Base-by-base conservation (phyloP, 2,888 invertebrate species). In the Oscheius myriophilus region DNA sequence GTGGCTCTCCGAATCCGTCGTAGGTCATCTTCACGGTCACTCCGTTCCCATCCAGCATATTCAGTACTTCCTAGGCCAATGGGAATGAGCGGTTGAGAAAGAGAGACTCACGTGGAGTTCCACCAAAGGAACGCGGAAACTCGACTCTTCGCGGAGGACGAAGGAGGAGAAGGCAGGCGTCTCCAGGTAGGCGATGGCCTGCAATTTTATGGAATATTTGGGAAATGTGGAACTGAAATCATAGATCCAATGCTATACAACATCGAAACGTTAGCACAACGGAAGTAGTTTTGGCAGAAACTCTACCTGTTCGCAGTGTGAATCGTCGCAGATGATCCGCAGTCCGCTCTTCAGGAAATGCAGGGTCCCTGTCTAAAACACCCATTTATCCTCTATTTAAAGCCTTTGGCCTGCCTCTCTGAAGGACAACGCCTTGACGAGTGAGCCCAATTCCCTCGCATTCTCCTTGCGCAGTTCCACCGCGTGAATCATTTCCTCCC, bases 381-480 rank as follows among this genome's bases (percentile, higher is more conserved):
- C 58, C n/a, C 39, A 49, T n/a, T 12, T 49, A 18, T 58, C 41
- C 14, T 7, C 18, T 42, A 25, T 41, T 54, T 52, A 9, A 45
- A 43, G 9, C 11, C 2, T 39, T 12, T 33, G 11, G 42, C 57
- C 46, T 4, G 73, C 75, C 45, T 75, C 75, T 62, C 72, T 67
- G 43, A 75, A 75, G 2, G 39, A 21, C 1, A 75, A 43, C 2
- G 72, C 59, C 54, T 73, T 75, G 11, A 73, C 14, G n/a, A 75
- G 25, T 49, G 59, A 62, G 7, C 67, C 59, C 25, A 75, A 43
- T 23, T 75, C 75, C 57, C 59, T 69, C 26, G 70, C 72, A 69
- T 73, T 73, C 21, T 75, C 75, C 57, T 72, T 75, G 45, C 68
- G 67, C 51, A 75, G 58, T 18, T 72, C 72, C 21, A 73, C 25